These are phyloP conservation scores for Geopemphigus sp. DNA, from an alignment of 1,140 invertebrate species.

Conservation along the genomic window DNA sequence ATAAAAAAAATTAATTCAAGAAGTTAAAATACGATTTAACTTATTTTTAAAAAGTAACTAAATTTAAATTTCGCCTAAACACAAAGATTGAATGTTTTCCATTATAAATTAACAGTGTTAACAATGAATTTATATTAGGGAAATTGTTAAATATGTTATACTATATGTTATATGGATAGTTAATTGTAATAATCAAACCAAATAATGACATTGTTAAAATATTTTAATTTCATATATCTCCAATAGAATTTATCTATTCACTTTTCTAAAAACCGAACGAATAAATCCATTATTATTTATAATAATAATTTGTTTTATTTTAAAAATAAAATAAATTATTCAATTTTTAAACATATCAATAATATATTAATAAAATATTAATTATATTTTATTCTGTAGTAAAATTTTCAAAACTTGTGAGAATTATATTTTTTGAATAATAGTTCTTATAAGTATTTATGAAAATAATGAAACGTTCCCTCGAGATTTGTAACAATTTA, in stretches of 20 bases:
- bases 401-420: constrained; percentile 3
- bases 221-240: too few relatives aligned
- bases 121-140: background rate
- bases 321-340: too few relatives aligned
- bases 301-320: too few relatives aligned
- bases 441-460: background rate
- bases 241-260: too few relatives aligned
- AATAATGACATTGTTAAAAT: background rate
- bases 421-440: constrained; percentile 29
- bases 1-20: background rate
- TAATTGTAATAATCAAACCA: background rate
- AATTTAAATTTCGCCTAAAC: background rate
- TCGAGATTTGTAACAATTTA: background rate
- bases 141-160: background rate
- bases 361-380: background rate
- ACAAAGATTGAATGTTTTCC: background rate
- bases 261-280: too few relatives aligned
- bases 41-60: background rate
- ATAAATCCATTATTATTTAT: too few relatives aligned
- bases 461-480: background rate
- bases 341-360: too few relatives aligned
- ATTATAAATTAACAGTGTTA: background rate
- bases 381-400: background rate
- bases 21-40: background rate
- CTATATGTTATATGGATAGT: background rate